Conservation (phyloP, 2,888 invertebrate species). For the Malachius bipustulatus region DNA sequence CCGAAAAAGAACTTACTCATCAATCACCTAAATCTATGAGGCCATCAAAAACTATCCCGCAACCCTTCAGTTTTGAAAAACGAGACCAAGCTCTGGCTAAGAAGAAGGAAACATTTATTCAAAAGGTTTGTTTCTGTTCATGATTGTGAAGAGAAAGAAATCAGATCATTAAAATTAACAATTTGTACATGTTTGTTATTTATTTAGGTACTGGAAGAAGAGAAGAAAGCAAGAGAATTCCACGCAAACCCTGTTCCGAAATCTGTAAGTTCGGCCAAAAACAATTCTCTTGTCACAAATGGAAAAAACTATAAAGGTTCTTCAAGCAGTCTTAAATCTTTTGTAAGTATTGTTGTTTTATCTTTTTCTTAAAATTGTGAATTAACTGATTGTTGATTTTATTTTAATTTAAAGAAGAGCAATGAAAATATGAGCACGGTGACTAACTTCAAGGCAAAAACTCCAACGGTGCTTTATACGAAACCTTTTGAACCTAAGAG, state of each 20-base stretch:
- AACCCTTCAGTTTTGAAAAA: slow-evolving; percentile 60
- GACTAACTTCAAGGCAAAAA: slow-evolving; percentile 48
- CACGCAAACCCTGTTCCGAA: slow-evolving; percentile 57
- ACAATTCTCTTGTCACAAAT: slow-evolving; percentile 3
- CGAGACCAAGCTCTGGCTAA: slow-evolving; percentile 45
- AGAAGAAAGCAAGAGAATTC: slow-evolving; percentile 50
- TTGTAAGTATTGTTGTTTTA: too few species aligned
- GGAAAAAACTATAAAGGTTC: neutral
- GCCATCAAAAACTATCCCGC: slow-evolving; percentile 13
- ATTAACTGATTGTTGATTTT: too few species aligned
- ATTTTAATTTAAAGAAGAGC: too few species aligned
- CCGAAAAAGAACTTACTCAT: too few species aligned
- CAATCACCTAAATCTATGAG: too few species aligned
- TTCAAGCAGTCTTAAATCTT: neutral
- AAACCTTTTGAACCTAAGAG: slow-evolving; percentile 53
- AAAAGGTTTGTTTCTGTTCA: slow-evolving; percentile 28
- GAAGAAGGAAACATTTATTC: slow-evolving; percentile 49
- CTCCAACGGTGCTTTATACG: slow-evolving; percentile 47
- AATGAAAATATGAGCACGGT: slow-evolving; percentile 3
- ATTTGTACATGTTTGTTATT: neutral
- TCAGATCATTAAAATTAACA: too few species aligned
- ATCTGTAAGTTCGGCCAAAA: slow-evolving; percentile 10
- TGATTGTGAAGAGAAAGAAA: neutral
- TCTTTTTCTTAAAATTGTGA: too few species aligned
- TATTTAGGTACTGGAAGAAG: slow-evolving; percentile 41